Percentiles rank a stretch among this genome's conserved stretches.
These are phyloP conservation scores for Lasioglossum leucozonium DNA, from an alignment of 2,888 invertebrate species.

Conservation along the genomic window DNA sequence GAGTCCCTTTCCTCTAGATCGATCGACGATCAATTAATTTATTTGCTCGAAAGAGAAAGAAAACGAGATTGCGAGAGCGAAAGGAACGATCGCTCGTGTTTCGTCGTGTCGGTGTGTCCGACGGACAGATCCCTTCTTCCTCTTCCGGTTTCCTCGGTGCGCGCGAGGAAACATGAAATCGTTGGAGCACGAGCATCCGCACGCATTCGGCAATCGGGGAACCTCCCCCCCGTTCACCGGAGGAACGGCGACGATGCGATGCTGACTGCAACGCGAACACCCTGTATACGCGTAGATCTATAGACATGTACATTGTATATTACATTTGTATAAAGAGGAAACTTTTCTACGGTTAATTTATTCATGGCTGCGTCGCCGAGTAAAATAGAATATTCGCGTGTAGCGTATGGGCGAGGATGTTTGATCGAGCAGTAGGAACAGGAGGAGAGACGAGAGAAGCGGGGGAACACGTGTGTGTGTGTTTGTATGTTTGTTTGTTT, in stretches of 20 bases:
- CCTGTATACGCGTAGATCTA: slow-evolving; percentile 61
- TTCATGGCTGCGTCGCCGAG: slow-evolving; percentile 83
- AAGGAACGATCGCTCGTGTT: neutral
- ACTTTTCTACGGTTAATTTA: slow-evolving; percentile 84
- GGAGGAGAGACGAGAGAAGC: neutral
- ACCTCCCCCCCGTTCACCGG: neutral
- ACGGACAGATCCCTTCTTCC: slow-evolving; percentile 1
- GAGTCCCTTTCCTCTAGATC: neutral
- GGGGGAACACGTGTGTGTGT: neutral
- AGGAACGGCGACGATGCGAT: neutral
- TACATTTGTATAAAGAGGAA: slow-evolving; percentile 84
- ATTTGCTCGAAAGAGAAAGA: neutral
- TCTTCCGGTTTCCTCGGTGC: neutral
- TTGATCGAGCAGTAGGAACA: slow-evolving; percentile 36
- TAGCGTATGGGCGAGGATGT: slow-evolving; percentile 42
- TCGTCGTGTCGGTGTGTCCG: neutral
- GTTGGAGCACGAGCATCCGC: neutral
- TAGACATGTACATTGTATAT: slow-evolving; percentile 83
- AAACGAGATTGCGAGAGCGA: neutral
- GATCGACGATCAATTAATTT: slow-evolving; percentile 6
- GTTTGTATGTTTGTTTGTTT: neutral
- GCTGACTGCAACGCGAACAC: slow-evolving; percentile 35
- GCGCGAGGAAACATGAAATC: neutral
- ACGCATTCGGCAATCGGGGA: neutral
- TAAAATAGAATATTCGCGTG: slow-evolving; percentile 62